These are phyloP conservation scores for Stictonetta naevosa DNA, from an alignment of 2,113 vertebrate species.

Conservation along the genomic window DNA sequence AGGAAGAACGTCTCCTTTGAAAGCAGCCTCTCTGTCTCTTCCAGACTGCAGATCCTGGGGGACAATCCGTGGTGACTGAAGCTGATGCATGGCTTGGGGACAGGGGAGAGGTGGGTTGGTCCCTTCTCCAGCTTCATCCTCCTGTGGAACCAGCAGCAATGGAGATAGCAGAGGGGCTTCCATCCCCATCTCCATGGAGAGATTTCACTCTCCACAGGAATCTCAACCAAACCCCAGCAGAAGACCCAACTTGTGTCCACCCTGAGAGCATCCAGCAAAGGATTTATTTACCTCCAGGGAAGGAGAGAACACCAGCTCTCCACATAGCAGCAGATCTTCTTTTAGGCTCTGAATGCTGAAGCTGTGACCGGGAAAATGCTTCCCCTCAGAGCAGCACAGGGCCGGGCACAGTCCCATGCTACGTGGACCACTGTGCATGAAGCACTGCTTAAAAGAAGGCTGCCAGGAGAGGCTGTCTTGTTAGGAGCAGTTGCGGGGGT, in stretches of 20 bases:
- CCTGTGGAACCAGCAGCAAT: background rate
- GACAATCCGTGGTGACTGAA: background rate
- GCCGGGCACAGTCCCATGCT: rapidly evolving
- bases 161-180: background rate
- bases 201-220: background rate
- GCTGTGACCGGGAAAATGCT: background rate
- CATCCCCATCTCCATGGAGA: background rate
- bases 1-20: background rate
- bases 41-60: background rate
- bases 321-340: background rate
- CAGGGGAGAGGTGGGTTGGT: background rate
- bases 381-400: background rate
- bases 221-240: background rate
- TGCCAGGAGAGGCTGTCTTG: background rate
- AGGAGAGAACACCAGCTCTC: background rate
- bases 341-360: background rate
- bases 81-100: too few relatives aligned
- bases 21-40: background rate
- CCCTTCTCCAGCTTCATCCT: background rate
- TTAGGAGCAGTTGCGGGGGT: background rate
- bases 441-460: background rate
- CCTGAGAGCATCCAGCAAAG: background rate
- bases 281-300: background rate
- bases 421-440: background rate
- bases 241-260: background rate